Evolutionary conservation across 2,888 invertebrate species (phyloP), one percentile per base, ranked within the genome.

Genomic region (Dolichomitus sp.): DNA sequence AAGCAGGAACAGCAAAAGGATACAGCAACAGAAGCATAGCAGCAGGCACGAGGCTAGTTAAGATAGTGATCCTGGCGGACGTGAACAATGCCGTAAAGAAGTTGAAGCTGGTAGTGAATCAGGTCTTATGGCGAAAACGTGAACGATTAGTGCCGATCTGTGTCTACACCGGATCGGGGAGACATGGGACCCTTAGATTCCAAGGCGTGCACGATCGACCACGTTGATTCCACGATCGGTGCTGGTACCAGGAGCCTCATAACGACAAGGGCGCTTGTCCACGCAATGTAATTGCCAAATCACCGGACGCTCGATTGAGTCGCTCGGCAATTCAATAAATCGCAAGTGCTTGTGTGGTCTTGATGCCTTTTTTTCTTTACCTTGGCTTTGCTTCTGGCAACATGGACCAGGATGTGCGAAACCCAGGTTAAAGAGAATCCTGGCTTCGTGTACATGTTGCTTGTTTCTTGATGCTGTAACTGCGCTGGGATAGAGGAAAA

Each of bases 111-210:
- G 83, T 86, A 86, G 88, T 89, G 91, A 91, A 91, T 90, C 92
- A 90, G 89, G 85, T 86, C 88, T 92, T 92, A 92, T 92, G 91
- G 92, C 91, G 89, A 92, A 93, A 93, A 93, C 92, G 93, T 92
- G 92, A 92, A 93, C 92, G 93, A 93, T 93, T 93, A 93, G 92
- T 87, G 90, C 86, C 88, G 88, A 89, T 88, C 90, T 88, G 91
- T 90, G 91, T 92, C 91, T 91, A 91, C 90, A 90, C 83, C 87
- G 85, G 83, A 79, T 83, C 83, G 72, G 42, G 83, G 74, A 84
- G 75, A 87, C 85, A 83, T 85, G 84, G 83, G 66, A 72, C 84
- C 77, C 57, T 80, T 77, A 69, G 79, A 48, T 68, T 61, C 81
- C 78, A 33, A 69, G 68, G 37, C 54, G 57, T 68, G 19, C 73